Evolutionary conservation across 2,888 invertebrate species (phyloP), one percentile per base, ranked within the genome.

Genomic region (Conistra vaccinii): DNA sequence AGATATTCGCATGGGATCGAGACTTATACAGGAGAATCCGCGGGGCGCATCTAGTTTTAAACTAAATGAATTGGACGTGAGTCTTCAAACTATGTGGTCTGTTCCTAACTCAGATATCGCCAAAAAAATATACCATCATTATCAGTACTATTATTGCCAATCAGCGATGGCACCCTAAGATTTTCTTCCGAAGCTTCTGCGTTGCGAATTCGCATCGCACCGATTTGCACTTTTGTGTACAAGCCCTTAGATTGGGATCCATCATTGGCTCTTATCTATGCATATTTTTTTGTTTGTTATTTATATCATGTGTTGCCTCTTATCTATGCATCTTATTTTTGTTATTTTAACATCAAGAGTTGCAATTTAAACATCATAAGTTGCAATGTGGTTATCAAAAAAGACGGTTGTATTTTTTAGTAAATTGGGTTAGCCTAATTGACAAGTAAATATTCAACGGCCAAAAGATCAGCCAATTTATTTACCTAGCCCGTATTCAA

Each of bases 391-490:
- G 20, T 29, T 63, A 12, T 29, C 17, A 35, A n/a, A 65, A 42
- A n/a, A n/a, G 1, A 32, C 9, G 3, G 9, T 45, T 10, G 7
- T 20, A 23, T 58, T 72, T 57, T 20, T n/a, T 53, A 14, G 1
- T 6, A 10, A 32, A 67, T 39, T 66, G 7, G 3, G 0, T 20
- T 39, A n/a, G 0, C 12, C 20, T 60, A 55, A 83, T 78, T 68
- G 55, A 83, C 29, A 42, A 78, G 14, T 32, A 83, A 68, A 83
- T 78, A 78, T 51, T 51, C 61, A 69, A 62, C 62, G 83, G 32
- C 17, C 51, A 48, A 78, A 61, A 57, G n/a, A 57, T 68, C 35
- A 9, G 55, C 55, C 23, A 39, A 62, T 81, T 61, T 51, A 61
- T 77, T 78, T 83, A 57, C 68, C n/a, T 29, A 45, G 26, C 14